phyloP scores from a whole-genome alignment of 2,888 invertebrate genomes.

The Dusona sp. region DNA sequence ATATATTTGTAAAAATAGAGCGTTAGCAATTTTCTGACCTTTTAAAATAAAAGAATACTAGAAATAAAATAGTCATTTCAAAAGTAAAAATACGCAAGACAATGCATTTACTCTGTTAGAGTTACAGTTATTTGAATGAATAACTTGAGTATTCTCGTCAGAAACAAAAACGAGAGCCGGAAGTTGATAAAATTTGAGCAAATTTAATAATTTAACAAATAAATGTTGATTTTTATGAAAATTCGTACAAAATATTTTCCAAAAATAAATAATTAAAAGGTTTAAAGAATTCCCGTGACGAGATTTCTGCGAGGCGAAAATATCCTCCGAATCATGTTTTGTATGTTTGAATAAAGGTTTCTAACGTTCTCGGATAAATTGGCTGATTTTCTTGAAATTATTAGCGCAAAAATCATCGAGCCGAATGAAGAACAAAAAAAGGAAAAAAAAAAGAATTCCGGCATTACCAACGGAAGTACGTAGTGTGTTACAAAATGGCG shows the following conservation, averaged over 20 bases:
- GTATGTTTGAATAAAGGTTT: background rate
- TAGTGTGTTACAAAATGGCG: slow-evolving; percentile 80
- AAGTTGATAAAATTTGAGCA: background rate
- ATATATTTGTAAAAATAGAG: background rate
- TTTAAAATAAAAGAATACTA: background rate
- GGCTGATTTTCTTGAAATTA: slow-evolving; percentile 17
- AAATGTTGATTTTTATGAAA: background rate
- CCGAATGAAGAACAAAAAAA: slow-evolving; percentile 10
- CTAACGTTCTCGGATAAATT: background rate
- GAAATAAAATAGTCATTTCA: background rate
- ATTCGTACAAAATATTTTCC: background rate
- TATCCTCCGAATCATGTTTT: background rate
- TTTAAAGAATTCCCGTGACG: background rate
- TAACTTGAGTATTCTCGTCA: background rate
- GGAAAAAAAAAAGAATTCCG: slow-evolving; percentile 29
- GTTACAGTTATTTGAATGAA: background rate
- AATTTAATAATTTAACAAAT: background rate
- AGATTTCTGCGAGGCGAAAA: background rate
- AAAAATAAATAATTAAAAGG: background rate
- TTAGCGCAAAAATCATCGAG: slow-evolving; percentile 9
- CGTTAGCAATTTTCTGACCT: background rate
- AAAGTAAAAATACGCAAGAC: background rate
- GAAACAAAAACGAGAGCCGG: background rate
- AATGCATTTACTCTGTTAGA: background rate
- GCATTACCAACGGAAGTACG: slow-evolving; percentile 70